Conservation (phyloP, 1,140 invertebrate species). For the Formica selysi region DNA sequence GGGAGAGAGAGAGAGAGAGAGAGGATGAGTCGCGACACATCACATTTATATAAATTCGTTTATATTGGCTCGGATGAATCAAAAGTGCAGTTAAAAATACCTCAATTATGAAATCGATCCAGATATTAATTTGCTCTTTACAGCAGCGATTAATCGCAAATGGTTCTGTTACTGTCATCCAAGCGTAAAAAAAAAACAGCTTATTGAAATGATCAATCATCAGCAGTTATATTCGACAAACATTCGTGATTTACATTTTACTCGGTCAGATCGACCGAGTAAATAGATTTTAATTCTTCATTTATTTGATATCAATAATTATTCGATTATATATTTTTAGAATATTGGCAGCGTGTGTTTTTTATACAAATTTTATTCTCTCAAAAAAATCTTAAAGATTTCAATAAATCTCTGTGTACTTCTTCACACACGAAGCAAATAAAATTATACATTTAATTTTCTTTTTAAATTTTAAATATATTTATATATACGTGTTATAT, state of each 20-base stretch:
- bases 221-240: not conserved
- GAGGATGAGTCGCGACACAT: not conserved
- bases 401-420: not conserved
- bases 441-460: not conserved
- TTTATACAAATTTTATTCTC: not conserved
- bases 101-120: not conserved
- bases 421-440: not conserved
- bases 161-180: not conserved
- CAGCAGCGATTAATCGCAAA: slow-evolving; percentile 10
- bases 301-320: not conserved
- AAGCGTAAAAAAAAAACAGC: not conserved
- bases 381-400: not conserved
- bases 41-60: slow-evolving; percentile 39
- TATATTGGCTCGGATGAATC: not conserved
- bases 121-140: not conserved
- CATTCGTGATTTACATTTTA: not conserved
- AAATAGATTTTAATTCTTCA: not conserved
- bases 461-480: not conserved
- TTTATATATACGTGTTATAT: not conserved
- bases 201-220: slow-evolving; percentile 1
- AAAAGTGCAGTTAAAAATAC: slow-evolving; percentile 13
- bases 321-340: not conserved
- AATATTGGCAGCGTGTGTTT: not conserved
- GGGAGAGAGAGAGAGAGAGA: slow-evolving; percentile 14
- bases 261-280: too few species aligned